Evolutionary conservation across 2,888 invertebrate genomes (phyloP), one percentile per base, ranked within the genome.

Genomic region (Tipula unca): DNA sequence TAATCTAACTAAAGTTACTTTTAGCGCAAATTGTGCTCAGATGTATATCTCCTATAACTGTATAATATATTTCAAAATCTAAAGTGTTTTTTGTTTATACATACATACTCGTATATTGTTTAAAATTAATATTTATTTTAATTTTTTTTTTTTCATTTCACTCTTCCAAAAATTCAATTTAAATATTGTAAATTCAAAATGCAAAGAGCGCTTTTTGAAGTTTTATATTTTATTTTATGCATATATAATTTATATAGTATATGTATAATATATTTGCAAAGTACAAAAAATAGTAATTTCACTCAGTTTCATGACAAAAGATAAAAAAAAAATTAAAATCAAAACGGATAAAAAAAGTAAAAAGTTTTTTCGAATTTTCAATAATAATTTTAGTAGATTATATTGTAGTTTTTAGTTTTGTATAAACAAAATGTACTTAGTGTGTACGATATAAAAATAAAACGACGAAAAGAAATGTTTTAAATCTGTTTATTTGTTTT

Each of bases 281-380:
- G 25, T 69, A 69, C 69, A 69, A 10, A 69, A 48, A 25, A 69
- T 69, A 25, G 69, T 69, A 69, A 69, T 69, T 69, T 69, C 69
- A 69, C 69, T 69, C 69, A 69, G 69, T 69, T 69, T 69, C 69
- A 69, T 69, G 69, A 69, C 69, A 69, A 69, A 69, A 69, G 25
- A 25, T 25, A 69, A 69, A 69, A 69, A 69, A 25, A 10, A 69
- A 69, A 69, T 69, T 69, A 25, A 13, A 69, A 25, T 69, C 25
- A 69, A 25, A 69, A 69, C 10, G 8, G 10, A 25, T 10, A 69
- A 10, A 69, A 69, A 69, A 69, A 25, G 20, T 69, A 69, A 25
- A 69, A 69, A n/a, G n/a, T 48, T 48, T 48, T 39, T n/a, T 48
- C 6, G 1, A 48, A 69, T 25, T 69, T 69, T 69, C 69, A 69